Conservation (phyloP, 2,797 vertebrate species). For the Catamblyrhynchus diadema region DNA sequence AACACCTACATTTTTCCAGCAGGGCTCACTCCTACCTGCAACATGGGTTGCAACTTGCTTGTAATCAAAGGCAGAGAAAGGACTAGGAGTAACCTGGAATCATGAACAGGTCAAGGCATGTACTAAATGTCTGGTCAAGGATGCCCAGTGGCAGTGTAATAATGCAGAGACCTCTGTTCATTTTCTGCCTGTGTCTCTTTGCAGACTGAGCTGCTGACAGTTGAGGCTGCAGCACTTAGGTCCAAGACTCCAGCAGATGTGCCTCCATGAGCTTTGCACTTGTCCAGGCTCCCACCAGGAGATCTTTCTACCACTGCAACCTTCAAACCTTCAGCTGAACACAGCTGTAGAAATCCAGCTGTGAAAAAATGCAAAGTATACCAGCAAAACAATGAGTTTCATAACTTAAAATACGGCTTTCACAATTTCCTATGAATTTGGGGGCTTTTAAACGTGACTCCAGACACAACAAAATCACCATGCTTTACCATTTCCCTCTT, state of each 20-base stretch:
- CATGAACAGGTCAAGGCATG: neutral
- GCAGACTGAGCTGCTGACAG: neutral
- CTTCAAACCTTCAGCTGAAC: neutral
- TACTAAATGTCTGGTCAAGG: neutral
- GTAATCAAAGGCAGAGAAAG: neutral
- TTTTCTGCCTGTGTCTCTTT: neutral
- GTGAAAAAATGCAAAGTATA: neutral
- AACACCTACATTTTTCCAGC: neutral
- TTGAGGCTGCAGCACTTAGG: neutral
- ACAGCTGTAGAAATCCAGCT: neutral
- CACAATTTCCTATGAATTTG: neutral
- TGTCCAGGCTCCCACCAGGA: neutral
- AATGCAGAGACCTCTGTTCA: neutral
- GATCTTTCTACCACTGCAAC: neutral
- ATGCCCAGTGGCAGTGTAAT: neutral
- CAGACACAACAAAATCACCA: fast-evolving
- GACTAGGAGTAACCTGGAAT: neutral
- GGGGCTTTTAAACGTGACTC: neutral
- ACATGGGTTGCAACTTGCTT: neutral
- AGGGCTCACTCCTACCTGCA: neutral
- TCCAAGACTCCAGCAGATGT: neutral
- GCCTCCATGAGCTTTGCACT: neutral
- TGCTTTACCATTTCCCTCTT: neutral
- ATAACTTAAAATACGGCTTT: neutral
- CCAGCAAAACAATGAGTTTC: neutral